Evolutionary conservation across 1,140 invertebrate genomes (phyloP).

Genomic region (Drosophila erecta): DNA sequence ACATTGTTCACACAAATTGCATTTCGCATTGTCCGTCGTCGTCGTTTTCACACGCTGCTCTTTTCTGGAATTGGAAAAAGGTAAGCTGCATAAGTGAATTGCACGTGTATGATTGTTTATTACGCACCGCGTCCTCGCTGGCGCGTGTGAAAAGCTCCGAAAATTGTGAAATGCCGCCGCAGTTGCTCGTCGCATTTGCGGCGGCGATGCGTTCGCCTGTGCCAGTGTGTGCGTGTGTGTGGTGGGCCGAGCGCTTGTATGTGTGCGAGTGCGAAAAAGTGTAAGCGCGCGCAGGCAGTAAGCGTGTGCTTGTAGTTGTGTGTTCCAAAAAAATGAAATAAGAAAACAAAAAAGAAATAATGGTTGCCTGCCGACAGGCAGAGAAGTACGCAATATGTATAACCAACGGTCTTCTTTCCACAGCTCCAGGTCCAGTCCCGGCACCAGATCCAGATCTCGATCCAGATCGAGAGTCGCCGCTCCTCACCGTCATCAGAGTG

Average conservation of each 20-base stretch:
- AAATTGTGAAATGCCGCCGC: slow-evolving; percentile 66
- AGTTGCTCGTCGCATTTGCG: slow-evolving; percentile 47
- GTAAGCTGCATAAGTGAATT: slow-evolving; percentile 56
- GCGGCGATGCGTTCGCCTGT: slow-evolving; percentile 46
- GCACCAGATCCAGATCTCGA: slow-evolving; percentile 34
- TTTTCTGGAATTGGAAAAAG: slow-evolving; percentile 67
- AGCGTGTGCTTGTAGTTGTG: slow-evolving; percentile 61
- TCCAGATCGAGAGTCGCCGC: slow-evolving; percentile 49
- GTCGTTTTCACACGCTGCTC: slow-evolving; percentile 74
- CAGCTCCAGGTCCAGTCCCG: slow-evolving; percentile 46
- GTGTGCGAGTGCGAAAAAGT: slow-evolving; percentile 70
- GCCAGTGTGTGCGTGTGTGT: slow-evolving; percentile 40
- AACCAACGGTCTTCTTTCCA: slow-evolving; percentile 23
- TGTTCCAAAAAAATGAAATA: slow-evolving; percentile 80
- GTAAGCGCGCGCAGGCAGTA: slow-evolving; percentile 77
- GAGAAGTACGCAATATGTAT: slow-evolving; percentile 50
- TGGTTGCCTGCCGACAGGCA: slow-evolving; percentile 61
- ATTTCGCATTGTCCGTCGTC: slow-evolving; percentile 74
- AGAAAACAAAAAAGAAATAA: slow-evolving; percentile 73
- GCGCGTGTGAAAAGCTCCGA: slow-evolving; percentile 4
- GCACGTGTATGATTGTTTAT: slow-evolving; percentile 16
- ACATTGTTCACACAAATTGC: slow-evolving; percentile 56
- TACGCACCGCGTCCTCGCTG: slow-evolving; percentile 16
- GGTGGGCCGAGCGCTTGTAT: slow-evolving; percentile 27
- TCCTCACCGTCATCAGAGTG: slow-evolving; percentile 36